phyloP scores from a whole-genome alignment of 2,797 vertebrate genomes.

The Coregonus suidteri region DNA sequence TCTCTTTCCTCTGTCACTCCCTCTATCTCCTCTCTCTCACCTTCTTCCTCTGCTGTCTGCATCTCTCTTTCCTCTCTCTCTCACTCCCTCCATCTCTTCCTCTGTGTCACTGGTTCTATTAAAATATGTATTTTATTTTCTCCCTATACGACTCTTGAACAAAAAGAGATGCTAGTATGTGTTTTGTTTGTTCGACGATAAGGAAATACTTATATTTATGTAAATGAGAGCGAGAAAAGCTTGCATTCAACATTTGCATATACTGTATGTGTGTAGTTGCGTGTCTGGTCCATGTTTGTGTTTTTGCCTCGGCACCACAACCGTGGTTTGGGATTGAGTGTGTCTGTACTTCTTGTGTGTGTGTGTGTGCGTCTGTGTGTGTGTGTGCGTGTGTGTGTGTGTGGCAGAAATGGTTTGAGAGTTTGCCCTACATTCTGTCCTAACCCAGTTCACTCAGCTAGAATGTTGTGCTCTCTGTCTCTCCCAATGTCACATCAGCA shows the following conservation, averaged over 20 bases:
- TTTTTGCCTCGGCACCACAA: neutral
- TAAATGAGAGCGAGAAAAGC: neutral
- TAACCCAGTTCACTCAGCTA: constrained; percentile 56
- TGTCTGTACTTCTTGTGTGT: constrained; percentile 15
- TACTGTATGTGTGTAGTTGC: no score
- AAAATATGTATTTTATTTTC: neutral
- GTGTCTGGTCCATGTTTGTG: neutral
- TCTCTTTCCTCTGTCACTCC: no score
- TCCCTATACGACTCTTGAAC: neutral
- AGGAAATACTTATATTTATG: neutral
- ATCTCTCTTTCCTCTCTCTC: no score
- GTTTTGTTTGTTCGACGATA: neutral
- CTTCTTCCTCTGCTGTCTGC: no score
- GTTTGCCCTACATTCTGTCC: constrained; percentile 51
- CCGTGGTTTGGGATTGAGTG: constrained; percentile 14
- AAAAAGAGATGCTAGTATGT: neutral
- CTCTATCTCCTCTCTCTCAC: no score
- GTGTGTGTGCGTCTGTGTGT: constrained; percentile 32
- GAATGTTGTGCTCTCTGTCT: constrained; percentile 34
- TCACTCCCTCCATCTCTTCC: no score
- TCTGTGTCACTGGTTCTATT: neutral
- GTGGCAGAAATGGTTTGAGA: constrained; percentile 33
- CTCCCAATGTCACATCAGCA: constrained; percentile 41
- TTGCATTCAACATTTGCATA: no score
- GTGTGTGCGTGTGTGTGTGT: neutral